Evolutionary conservation across 2,113 vertebrate genomes (phyloP).

Genomic region (Odontophorus gujanensis): DNA sequence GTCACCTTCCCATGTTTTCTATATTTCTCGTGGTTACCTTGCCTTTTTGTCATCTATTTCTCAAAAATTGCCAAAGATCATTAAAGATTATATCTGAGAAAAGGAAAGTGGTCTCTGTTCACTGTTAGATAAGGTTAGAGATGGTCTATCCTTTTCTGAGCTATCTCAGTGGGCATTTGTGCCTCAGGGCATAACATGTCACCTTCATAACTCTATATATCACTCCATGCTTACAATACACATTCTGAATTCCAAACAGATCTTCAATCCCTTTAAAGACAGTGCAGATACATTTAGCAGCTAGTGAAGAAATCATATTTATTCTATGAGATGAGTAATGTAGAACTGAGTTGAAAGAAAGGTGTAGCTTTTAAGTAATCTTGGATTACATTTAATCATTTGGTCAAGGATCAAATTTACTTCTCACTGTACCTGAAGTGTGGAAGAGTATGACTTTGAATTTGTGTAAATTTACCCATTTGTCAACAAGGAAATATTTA

Average conservation of each 20-base stretch:
- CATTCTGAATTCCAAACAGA: constrained; percentile 34
- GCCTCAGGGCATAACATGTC: constrained; percentile 43
- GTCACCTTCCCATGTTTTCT: constrained; percentile 58
- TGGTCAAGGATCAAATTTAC: not conserved
- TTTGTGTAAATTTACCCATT: not conserved
- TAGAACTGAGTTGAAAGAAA: not conserved
- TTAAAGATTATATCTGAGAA: constrained; percentile 60
- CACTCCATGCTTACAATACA: not conserved
- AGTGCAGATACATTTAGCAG: not conserved
- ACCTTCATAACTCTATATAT: constrained; percentile 37
- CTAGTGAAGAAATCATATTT: not conserved
- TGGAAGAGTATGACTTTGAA: not conserved
- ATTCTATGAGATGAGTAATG: not conserved
- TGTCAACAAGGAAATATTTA: not conserved
- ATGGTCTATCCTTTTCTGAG: not conserved
- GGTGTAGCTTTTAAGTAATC: not conserved
- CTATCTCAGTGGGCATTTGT: not conserved
- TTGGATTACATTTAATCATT: not conserved
- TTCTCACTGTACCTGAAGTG: not conserved
- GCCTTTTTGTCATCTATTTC: not conserved
- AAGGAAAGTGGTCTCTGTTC: constrained; percentile 32
- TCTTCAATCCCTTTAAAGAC: not conserved
- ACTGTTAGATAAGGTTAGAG: constrained; percentile 37
- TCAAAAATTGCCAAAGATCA: constrained; percentile 11
- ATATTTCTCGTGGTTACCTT: constrained; percentile 33